These are phyloP conservation scores for Aromia moschata DNA, from an alignment of 2,888 invertebrate genomes.

Conservation along the genomic window DNA sequence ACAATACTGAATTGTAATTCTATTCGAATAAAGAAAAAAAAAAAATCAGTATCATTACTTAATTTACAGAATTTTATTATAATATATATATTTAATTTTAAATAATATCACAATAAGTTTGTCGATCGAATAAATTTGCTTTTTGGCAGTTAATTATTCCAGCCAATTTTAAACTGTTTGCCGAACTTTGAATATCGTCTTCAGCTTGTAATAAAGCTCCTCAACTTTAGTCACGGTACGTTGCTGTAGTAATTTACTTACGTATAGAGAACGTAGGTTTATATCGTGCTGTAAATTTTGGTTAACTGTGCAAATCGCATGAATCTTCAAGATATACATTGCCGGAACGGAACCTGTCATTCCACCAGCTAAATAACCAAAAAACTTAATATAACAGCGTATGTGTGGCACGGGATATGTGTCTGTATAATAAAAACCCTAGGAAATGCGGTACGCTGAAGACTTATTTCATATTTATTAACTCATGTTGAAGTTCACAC, in stretches of 20 bases:
- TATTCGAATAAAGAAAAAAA: too few species aligned
- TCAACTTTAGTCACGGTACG: not conserved
- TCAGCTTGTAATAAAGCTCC: constrained; percentile 1
- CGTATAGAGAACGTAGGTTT: not conserved
- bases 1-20: too few species aligned
- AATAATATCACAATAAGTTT: too few species aligned
- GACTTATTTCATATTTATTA: too few species aligned
- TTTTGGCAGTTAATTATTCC: not conserved
- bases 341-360: not conserved
- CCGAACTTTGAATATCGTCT: not conserved
- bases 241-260: constrained; percentile 5
- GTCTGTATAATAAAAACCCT: too few species aligned
- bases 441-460: too few species aligned
- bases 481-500: too few species aligned
- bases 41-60: too few species aligned
- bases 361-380: not conserved
- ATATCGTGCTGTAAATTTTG: not conserved
- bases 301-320: not conserved
- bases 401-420: too few species aligned
- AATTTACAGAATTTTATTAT: too few species aligned
- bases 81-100: too few species aligned
- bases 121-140: too few species aligned
- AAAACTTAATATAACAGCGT: not conserved
- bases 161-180: constrained; percentile 4
- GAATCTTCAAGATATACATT: not conserved